phyloP scores from a whole-genome alignment of 2,797 vertebrate species.

The Pipistrellus kuhlii region DNA sequence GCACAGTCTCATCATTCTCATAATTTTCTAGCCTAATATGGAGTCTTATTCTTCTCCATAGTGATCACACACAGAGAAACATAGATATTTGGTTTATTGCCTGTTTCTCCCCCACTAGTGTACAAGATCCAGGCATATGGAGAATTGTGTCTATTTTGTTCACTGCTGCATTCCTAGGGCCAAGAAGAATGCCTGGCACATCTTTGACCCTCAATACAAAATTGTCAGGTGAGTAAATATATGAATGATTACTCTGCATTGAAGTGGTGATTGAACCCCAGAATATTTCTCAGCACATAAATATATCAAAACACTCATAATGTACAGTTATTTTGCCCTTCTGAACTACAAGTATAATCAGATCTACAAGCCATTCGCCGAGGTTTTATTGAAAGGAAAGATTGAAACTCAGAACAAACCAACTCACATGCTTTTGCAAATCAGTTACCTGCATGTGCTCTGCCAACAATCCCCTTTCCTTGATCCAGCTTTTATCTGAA shows the following conservation, averaged over 20 bases:
- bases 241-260: not conserved
- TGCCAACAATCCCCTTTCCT: slow-evolving; percentile 27
- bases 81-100: not conserved
- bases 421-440: slow-evolving; percentile 35
- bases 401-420: slow-evolving; percentile 65
- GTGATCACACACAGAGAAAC: not conserved
- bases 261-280: not conserved
- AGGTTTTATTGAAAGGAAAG: slow-evolving; percentile 66
- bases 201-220: rapidly evolving
- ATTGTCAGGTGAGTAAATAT: not conserved
- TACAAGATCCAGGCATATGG: not conserved
- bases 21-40: not conserved
- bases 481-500: slow-evolving; percentile 42
- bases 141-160: not conserved
- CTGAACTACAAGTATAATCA: not conserved
- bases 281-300: not conserved
- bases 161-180: not conserved
- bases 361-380: slow-evolving; percentile 55
- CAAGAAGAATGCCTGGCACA: not conserved
- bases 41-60: not conserved
- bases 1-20: not conserved
- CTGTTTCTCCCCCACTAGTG: not conserved
- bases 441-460: not conserved
- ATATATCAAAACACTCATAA: not conserved
- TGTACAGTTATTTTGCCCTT: not conserved